Evolutionary conservation across 2,888 invertebrate species (phyloP), one percentile per base, ranked within the genome.

Genomic region (Acleris cristana): DNA sequence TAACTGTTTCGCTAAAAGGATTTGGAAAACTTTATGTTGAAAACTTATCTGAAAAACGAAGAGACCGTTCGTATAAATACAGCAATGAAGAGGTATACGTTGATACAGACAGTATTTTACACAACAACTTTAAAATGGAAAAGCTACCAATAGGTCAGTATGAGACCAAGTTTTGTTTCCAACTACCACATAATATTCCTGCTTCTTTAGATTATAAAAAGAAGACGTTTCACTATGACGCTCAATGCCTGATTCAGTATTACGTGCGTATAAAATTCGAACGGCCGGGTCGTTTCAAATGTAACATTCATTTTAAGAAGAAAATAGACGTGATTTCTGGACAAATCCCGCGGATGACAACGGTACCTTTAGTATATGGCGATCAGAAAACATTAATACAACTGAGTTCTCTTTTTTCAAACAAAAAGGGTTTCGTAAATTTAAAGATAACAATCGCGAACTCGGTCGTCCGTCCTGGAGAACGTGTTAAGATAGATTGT

Each of bases 1-100:
- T 65, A 52, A 57, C 53, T 23, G 48, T 65, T 45, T 65, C 64
- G 0, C 19, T 65, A 18, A 65, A 45, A 54, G 64, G 64, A 10
- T 45, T 53, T 12, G 64, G 64, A 3, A 53, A 57, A 48, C 53
- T 65, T 8, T 59, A 34, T n/a, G 44, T 65, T 48, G 58, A 65
- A 45, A 52, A 65, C 30, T 30, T 26, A 54, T 10, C 45, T 4
- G 7, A 53, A 34, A 65, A 58, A 34, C 14, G 64, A 14, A 30
- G 19, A 19, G 23, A 52, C 5, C 26, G 58, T 6, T 45, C 14
- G n/a, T 40, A 45, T 21, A 10, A 40, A 30, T 58, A 58, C 21
- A 58, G 14, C 7, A 54, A 65, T 16, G 58, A 58, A 4, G 64
- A 65, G 30, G 21, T 34, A 10, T 65, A 65, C 18, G 59, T 65